Evolutionary conservation across 2,113 vertebrate genomes (phyloP), one percentile per base, ranked within the genome.

Genomic region (Cariama cristata): DNA sequence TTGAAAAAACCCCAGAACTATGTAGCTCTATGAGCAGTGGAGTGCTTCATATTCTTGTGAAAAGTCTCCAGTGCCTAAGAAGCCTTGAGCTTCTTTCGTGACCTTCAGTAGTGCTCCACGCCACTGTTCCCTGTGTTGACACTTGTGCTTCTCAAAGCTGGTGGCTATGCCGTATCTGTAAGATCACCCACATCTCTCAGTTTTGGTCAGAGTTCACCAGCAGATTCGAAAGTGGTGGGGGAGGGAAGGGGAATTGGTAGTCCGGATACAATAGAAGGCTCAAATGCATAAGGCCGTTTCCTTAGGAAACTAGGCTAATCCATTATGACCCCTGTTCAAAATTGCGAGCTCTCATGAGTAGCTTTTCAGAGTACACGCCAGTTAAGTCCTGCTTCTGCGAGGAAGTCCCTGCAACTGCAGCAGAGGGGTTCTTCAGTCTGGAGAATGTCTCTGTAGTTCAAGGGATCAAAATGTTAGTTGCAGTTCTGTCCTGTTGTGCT

Each of bases 41-140:
- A 58, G 42, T 86, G 55, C 24, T 81, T 93, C 24, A 4, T 49
- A 18, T 20, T 76, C 35, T 52, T 67, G 23, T 47, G 72, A 33
- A n/a, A 79, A 90, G 28, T 83, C 59, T 62, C 38, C 44, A 47
- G 4, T 59, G 76, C 14, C 13, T 17, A 15, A 63, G 52, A 79
- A 85, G 38, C 32, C 74, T 63, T 63, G 68, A 71, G 35, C 26
- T 72, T 20, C 33, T 74, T 92, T 42, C 3, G 1, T 27, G 69
- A 64, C 35, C 18, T 79, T 49, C 32, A 47, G 23, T 11, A 66
- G 47, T 67, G 42, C 18, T 42, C 30, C 49, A 27, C 79, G 72
- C 27, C 5, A 0, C 47, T 23, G 16, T 53, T 81, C 12, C 19
- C 24, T 3, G 0, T 33, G 62, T 5, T 59, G 73, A 35, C 0